Evolutionary conservation across 2,797 vertebrate genomes (phyloP).

Genomic region (Coilia nasus): DNA sequence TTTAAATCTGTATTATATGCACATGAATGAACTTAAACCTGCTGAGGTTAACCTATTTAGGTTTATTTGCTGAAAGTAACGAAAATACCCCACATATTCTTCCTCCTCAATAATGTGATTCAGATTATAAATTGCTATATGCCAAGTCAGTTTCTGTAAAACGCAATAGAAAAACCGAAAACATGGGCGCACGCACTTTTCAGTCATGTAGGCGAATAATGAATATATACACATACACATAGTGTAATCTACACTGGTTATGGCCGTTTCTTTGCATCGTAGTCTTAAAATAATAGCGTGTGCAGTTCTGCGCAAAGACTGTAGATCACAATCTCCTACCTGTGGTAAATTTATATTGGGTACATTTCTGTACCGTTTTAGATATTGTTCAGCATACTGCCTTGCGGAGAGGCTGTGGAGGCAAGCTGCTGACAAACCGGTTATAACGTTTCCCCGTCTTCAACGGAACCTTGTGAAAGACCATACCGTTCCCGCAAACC

Average conservation of each 20-base stretch:
- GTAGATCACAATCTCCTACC: background rate
- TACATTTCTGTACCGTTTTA: background rate
- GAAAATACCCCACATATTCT: background rate
- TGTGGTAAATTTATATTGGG: background rate
- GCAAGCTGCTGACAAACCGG: background rate
- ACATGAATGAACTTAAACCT: background rate
- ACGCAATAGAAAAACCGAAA: background rate
- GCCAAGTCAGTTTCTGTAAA: background rate
- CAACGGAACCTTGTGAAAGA: background rate
- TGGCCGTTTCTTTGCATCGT: background rate
- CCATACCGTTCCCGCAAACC: background rate
- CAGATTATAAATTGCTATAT: background rate
- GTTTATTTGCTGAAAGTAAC: background rate
- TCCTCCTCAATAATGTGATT: background rate
- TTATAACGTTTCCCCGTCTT: conserved; percentile 12
- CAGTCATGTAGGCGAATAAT: background rate
- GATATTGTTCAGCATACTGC: background rate
- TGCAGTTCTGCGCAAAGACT: background rate
- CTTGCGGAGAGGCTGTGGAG: background rate
- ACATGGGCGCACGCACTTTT: background rate
- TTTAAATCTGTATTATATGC: background rate
- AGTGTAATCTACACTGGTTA: background rate
- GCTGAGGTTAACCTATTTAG: background rate
- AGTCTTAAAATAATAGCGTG: background rate
- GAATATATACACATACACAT: background rate